These are phyloP conservation scores for Fragum whitleyi DNA, from an alignment of 2,888 invertebrate genomes.

Conservation along the genomic window DNA sequence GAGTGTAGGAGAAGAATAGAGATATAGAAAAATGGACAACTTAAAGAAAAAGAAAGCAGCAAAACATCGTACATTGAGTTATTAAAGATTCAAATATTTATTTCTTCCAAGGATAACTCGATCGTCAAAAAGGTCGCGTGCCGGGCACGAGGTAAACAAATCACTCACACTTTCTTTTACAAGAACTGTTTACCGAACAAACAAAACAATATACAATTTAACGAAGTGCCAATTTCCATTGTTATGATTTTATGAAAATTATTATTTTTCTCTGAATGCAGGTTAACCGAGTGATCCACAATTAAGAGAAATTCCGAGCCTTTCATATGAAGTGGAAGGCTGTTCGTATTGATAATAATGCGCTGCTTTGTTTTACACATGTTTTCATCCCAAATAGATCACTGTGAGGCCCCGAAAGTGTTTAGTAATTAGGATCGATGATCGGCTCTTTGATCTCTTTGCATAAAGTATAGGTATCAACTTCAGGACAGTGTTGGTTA, in stretches of 20 bases:
- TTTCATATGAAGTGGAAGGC: constrained; percentile 16
- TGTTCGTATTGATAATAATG: constrained; percentile 17
- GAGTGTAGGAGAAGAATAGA: too few relatives aligned
- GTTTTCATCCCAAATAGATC: constrained; percentile 18
- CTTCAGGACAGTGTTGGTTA: too few relatives aligned
- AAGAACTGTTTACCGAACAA: neutral
- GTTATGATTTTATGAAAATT: neutral
- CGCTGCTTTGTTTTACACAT: constrained; percentile 9
- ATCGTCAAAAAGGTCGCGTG: neutral
- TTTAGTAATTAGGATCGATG: too few relatives aligned
- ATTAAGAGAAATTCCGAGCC: constrained; percentile 15
- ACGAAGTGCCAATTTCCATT: neutral
- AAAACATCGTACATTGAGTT: too few relatives aligned
- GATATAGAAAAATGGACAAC: too few relatives aligned
- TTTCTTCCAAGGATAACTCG: neutral
- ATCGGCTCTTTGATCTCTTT: too few relatives aligned
- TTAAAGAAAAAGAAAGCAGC: too few relatives aligned
- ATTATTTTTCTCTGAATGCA: neutral
- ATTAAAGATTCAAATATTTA: too few relatives aligned
- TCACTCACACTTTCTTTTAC: neutral
- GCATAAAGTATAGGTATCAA: too few relatives aligned
- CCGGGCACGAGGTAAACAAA: neutral
- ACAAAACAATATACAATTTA: neutral
- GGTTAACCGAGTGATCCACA: neutral
- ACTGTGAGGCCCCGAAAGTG: constrained; percentile 2